These are phyloP conservation scores for Ptychadena robeensis DNA, from an alignment of 2,797 vertebrate species.

Conservation along the genomic window DNA sequence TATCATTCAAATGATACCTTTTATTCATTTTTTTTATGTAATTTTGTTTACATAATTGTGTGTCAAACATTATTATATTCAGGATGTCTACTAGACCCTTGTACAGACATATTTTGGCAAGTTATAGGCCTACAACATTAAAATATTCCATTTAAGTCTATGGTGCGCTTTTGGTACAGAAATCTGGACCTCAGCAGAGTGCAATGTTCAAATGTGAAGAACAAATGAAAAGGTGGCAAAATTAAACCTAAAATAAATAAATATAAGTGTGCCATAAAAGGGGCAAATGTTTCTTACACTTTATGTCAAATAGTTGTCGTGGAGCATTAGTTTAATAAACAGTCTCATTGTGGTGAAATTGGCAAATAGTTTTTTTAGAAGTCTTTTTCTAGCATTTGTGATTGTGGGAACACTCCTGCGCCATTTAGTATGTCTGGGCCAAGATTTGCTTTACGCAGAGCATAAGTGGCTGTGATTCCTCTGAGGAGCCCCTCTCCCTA, in stretches of 20 bases:
- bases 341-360: neutral
- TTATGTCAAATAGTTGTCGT: neutral
- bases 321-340: neutral
- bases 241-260: too few relatives aligned
- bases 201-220: neutral
- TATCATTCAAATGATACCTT: too few relatives aligned
- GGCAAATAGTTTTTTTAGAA: neutral
- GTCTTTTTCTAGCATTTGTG: neutral
- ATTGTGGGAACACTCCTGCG: neutral
- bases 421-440: constrained; percentile 33
- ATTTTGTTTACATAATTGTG: too few relatives aligned
- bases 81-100: too few relatives aligned
- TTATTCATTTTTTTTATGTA: too few relatives aligned
- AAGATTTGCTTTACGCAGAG: constrained; percentile 53
- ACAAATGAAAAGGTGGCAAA: neutral
- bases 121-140: too few relatives aligned
- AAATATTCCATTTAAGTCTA: too few relatives aligned
- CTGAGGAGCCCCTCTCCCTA: constrained; percentile 78
- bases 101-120: too few relatives aligned
- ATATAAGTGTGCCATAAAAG: neutral
- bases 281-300: neutral
- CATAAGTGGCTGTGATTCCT: constrained; percentile 74
- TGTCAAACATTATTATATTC: too few relatives aligned
- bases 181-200: too few relatives aligned
- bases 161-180: neutral